These are phyloP conservation scores for Trematomus loennbergii DNA, from an alignment of 2,113 vertebrate genomes.

Conservation along the genomic window DNA sequence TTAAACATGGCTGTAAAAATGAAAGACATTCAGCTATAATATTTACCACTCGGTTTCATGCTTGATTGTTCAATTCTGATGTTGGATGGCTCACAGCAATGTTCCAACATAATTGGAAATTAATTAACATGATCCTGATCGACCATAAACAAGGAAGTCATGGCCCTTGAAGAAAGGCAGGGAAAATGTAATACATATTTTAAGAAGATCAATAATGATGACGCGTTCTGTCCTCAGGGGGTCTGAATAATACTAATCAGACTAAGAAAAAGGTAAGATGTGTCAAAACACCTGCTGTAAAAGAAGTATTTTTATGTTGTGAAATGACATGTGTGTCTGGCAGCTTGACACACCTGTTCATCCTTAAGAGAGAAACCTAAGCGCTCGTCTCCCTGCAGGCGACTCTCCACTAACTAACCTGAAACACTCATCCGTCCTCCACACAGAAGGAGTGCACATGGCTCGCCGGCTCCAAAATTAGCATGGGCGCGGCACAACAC, in stretches of 20 bases:
- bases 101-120: conserved; percentile 43
- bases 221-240: conserved; percentile 18
- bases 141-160: conserved; percentile 43
- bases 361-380: conserved; percentile 34
- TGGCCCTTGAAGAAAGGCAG: conserved; percentile 26
- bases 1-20: conserved; percentile 34
- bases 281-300: conserved; percentile 16
- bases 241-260: conserved; percentile 23
- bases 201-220: conserved; percentile 35
- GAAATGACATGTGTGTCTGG: background rate
- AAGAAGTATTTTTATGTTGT: conserved; percentile 11
- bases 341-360: conserved; percentile 37
- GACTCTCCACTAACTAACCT: conserved; percentile 47
- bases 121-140: conserved; percentile 40
- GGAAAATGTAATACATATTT: conserved; percentile 28
- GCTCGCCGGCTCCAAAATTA: conserved; percentile 48
- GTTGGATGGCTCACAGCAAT: conserved; percentile 34
- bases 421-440: conserved; percentile 56
- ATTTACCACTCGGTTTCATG: conserved; percentile 23
- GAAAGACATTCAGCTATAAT: conserved; percentile 21
- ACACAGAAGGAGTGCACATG: conserved; percentile 35
- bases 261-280: conserved; percentile 28
- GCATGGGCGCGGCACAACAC: conserved; percentile 48
- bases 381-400: conserved; percentile 37
- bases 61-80: conserved; percentile 24